phyloP scores from a whole-genome alignment of 2,113 vertebrate species.

The Cynoglossus semilaevis region DNA sequence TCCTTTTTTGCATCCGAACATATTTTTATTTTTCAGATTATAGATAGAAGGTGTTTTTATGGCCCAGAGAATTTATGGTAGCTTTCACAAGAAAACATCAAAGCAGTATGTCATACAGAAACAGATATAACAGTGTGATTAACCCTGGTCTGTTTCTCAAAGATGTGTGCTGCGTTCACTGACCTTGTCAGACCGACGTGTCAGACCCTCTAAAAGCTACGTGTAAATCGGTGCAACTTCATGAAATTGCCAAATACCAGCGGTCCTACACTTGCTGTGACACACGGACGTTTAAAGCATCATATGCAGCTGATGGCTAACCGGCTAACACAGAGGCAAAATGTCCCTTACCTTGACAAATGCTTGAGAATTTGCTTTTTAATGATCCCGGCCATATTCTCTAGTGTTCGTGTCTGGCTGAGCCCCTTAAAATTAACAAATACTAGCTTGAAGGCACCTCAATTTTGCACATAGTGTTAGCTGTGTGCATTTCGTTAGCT shows the following conservation, averaged over 20 bases:
- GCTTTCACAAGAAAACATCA: neutral
- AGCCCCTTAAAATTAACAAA: neutral
- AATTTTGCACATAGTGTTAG: conserved; percentile 1
- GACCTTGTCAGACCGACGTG: neutral
- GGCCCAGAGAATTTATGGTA: neutral
- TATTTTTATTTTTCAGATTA: too few relatives aligned
- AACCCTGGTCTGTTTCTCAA: neutral
- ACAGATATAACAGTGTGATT: neutral
- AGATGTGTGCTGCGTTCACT: conserved; percentile 21
- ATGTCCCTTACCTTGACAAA: conserved; percentile 87
- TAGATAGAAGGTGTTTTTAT: too few relatives aligned
- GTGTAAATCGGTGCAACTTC: conserved; percentile 4
- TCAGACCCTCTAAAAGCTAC: neutral
- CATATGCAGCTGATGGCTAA: conserved; percentile 39
- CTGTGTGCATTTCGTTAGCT: conserved; percentile 55
- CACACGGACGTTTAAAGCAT: neutral
- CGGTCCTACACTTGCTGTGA: neutral
- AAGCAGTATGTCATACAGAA: neutral
- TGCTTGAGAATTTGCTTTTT: conserved; percentile 98
- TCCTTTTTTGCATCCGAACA: too few relatives aligned
- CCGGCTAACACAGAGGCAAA: conserved; percentile 49
- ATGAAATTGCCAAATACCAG: neutral
- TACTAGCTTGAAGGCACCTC: conserved; percentile 24
- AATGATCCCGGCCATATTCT: conserved; percentile 88
- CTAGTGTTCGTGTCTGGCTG: neutral